A percentile compares a stretch with the other conserved stretches of the same genome.
These are phyloP conservation scores for Mamestra configurata DNA, from an alignment of 1,140 invertebrate genomes.

Conservation along the genomic window DNA sequence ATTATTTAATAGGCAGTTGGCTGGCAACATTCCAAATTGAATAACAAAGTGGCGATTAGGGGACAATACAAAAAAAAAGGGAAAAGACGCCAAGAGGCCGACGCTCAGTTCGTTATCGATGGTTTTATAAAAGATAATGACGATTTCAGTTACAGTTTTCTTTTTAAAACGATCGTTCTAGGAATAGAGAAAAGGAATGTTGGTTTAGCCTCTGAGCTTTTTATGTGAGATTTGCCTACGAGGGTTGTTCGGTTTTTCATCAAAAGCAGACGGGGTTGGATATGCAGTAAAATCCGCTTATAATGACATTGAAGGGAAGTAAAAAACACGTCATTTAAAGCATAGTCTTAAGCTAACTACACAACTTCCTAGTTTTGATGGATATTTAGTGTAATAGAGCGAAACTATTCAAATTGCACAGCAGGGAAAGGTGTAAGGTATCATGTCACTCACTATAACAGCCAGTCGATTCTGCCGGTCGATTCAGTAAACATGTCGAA, in stretches of 20 bases:
- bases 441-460: no score
- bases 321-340: no score
- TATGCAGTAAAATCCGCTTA: no score
- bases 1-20: constrained; percentile 62
- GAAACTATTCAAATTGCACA: no score
- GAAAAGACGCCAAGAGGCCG: constrained; percentile 50
- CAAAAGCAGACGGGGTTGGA: background rate
- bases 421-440: no score
- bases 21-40: constrained; percentile 66
- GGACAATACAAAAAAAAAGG: constrained; percentile 58
- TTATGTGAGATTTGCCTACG: background rate
- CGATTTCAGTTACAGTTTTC: constrained; percentile 43
- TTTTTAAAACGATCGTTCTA: constrained; percentile 24
- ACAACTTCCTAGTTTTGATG: no score
- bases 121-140: constrained; percentile 46
- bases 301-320: no score
- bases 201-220: background rate
- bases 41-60: constrained; percentile 69
- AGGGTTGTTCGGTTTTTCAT: background rate
- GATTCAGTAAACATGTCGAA: no score
- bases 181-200: background rate
- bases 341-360: no score
- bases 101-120: constrained; percentile 50
- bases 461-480: no score
- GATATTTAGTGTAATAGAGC: no score